A percentile compares a stretch with the other conserved stretches of the same genome.
These are phyloP conservation scores for Uropsilus gracilis DNA, from an alignment of 2,113 vertebrate genomes.

Conservation along the genomic window DNA sequence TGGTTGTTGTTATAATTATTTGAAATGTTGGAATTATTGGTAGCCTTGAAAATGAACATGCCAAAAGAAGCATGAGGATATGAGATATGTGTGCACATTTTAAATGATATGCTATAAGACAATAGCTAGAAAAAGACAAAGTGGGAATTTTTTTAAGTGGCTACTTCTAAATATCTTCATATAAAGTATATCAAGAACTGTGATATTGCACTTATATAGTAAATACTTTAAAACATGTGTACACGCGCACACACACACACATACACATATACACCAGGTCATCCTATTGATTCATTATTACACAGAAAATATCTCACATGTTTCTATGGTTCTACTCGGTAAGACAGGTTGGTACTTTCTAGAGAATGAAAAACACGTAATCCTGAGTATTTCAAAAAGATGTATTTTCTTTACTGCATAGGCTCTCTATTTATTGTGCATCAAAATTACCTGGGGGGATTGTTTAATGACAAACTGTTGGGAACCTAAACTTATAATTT, in stretches of 20 bases:
- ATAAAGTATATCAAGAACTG: slow-evolving; percentile 4
- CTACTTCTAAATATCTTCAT: slow-evolving; percentile 57
- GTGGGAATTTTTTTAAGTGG: slow-evolving; percentile 34
- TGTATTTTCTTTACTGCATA: not conserved
- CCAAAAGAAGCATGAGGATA: slow-evolving; percentile 45
- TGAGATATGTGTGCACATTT: slow-evolving; percentile 62
- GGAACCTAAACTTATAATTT: not conserved
- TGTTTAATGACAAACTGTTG: not conserved
- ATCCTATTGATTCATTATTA: not conserved
- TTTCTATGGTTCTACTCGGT: not conserved
- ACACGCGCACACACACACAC: not conserved
- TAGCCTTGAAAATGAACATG: slow-evolving; percentile 63
- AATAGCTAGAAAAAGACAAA: slow-evolving; percentile 59
- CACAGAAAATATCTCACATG: slow-evolving; percentile 15
- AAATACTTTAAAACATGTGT: not conserved
- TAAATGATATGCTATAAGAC: slow-evolving; percentile 65
- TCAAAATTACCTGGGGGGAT: slow-evolving; percentile 4
- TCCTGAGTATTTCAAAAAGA: not conserved
- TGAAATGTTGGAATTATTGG: not conserved
- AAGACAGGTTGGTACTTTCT: not conserved
- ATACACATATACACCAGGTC: not conserved
- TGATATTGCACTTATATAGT: slow-evolving; percentile 3
- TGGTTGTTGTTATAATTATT: slow-evolving; percentile 50
- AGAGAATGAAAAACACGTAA: not conserved
- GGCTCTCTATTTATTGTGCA: not conserved